Conservation (phyloP, 2,113 vertebrate genomes). For the Equus quagga region DNA sequence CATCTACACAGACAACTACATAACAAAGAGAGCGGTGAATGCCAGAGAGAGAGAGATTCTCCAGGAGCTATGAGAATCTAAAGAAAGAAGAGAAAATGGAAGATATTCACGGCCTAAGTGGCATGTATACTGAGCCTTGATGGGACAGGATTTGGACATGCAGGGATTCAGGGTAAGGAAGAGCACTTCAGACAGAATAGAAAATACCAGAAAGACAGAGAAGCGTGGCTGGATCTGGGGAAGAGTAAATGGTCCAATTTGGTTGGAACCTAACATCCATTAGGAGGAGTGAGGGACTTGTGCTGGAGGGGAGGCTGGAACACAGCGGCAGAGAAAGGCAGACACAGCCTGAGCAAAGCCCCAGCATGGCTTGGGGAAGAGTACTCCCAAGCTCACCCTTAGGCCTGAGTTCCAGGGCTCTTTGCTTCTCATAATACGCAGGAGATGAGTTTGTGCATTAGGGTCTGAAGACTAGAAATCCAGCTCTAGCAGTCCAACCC, state of each 20-base stretch:
- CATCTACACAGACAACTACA: background rate
- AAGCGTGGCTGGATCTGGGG: background rate
- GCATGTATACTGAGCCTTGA: background rate
- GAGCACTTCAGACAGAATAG: background rate
- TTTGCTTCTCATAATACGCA: background rate
- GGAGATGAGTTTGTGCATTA: background rate
- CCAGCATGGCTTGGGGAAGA: background rate
- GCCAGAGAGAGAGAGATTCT: background rate
- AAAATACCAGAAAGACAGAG: background rate
- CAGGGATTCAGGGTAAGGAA: background rate
- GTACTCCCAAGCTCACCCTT: background rate
- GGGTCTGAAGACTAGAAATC: background rate
- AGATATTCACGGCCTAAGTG: background rate
- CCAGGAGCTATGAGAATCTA: background rate
- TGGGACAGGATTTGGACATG: background rate
- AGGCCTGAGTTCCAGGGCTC: background rate
- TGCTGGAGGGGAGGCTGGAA: background rate
- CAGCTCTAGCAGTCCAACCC: too few species aligned
- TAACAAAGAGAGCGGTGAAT: background rate
- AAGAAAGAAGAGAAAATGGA: background rate
- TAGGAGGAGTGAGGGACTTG: background rate
- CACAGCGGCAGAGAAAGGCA: background rate
- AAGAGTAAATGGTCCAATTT: background rate
- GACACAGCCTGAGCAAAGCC: background rate
- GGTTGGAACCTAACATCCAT: background rate